phyloP scores from a whole-genome alignment of 1,140 invertebrate genomes.

The Polypedilum pembai region DNA sequence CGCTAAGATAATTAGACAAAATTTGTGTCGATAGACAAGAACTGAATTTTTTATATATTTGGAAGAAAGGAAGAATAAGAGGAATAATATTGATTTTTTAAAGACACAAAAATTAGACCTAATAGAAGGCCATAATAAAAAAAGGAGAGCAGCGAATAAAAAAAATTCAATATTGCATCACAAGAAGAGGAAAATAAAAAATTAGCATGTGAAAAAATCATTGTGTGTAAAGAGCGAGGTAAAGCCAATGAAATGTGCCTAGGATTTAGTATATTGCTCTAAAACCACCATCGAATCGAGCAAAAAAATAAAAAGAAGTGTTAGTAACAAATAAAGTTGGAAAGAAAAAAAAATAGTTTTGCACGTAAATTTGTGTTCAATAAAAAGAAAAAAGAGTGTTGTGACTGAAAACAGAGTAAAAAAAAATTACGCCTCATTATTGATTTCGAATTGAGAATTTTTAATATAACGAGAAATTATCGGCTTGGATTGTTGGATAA shows the following conservation, averaged over 20 bases:
- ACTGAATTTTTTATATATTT: not conserved
- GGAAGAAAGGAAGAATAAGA: not conserved
- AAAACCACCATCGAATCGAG: not conserved
- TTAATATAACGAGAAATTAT: not conserved
- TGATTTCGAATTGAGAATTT: constrained; percentile 4
- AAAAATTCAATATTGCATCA: constrained; percentile 6
- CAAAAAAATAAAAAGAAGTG: not conserved
- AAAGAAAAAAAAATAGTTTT: not conserved
- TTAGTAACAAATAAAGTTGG: not conserved
- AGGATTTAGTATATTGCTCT: constrained; percentile 8
- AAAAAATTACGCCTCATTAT: constrained; percentile 3
- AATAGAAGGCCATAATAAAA: constrained; percentile 6
- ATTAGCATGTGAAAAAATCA: constrained; percentile 22
- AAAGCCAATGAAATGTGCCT: constrained; percentile 2
- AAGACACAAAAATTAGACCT: constrained; percentile 12
- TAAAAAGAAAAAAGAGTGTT: not conserved
- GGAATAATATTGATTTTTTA: constrained; percentile 19
- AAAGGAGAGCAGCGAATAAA: not conserved
- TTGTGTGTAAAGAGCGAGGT: not conserved
- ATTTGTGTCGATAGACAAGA: not conserved
- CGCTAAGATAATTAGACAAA: not conserved
- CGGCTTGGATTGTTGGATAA: too few relatives aligned
- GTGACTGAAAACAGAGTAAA: not conserved
- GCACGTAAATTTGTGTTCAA: not conserved
- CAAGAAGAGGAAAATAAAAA: constrained; percentile 13